Evolutionary conservation across 2,888 invertebrate species (phyloP), one percentile per base, ranked within the genome.

Genomic region (Patella ulyssiponensis): DNA sequence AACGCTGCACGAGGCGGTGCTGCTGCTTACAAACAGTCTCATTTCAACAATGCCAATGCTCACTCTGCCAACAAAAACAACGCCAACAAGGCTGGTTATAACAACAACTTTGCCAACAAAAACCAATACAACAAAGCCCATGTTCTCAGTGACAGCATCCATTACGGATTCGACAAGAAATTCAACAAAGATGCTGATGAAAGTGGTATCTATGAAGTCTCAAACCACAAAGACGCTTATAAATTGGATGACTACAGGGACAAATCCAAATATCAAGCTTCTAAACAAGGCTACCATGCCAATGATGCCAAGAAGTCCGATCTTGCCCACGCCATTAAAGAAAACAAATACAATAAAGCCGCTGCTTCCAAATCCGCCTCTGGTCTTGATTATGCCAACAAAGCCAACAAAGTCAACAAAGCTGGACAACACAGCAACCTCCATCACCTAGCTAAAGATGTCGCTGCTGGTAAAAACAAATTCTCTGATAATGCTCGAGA

Each of bases 401-500:
- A 64, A 14, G 79, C 79, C 56, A 53, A 73, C 51, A 72, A 73
- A 15, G 73, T 81, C 44, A 77, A 81, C 74, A 74, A 80, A 53
- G 81, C 81, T 1, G 81, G 81, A 20, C 77, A 79, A 58, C 73
- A 75, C 9, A 78, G 78, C 14, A 79, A 79, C 56, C 78, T 77
- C 20, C 74, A 79, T 17, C 53, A 74, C 9, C 71, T 79, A 58
- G 77, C 78, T 33, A 78, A 75, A 69, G 78, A 78, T 72, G 73
- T 77, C 44, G 73, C 77, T 71, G 81, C 79, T 53, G 78, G 76
- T 72, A 74, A 76, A 69, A 78, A 52, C 76, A 51, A 76, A 27
- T 78, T 76, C 51, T 72, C 79, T 44, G 81, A 81, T 71, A 72
- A 70, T 11, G 81, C 79, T n/a, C 52, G 44, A 23, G 78, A 81